Evolutionary conservation across 1,140 invertebrate species (phyloP).

Genomic region (Philotrypesis tridentata): DNA sequence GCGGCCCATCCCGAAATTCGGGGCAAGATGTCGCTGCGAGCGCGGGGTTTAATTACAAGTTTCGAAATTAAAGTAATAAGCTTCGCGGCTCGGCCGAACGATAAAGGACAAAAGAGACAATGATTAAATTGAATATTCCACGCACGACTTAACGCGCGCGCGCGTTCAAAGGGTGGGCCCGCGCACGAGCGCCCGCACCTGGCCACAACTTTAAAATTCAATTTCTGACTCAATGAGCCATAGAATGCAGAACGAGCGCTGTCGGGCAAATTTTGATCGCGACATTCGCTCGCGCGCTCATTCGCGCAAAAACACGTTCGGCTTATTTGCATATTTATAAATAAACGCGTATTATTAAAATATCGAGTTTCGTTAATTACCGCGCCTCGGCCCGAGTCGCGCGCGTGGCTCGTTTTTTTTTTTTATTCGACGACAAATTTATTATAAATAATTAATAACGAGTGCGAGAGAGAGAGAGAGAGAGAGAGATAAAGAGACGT

Average conservation of each 20-base stretch:
- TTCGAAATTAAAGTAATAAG: slow-evolving; percentile 20
- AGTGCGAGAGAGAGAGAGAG: no score
- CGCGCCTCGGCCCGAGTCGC: not conserved
- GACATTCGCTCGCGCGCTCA: not conserved
- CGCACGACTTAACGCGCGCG: slow-evolving; percentile 31
- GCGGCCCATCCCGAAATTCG: no score
- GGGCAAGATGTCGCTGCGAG: not conserved
- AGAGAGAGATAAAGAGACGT: no score
- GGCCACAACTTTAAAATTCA: slow-evolving; percentile 30
- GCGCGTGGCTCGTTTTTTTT: no score
- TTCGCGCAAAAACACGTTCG: not conserved
- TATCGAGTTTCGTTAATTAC: not conserved
- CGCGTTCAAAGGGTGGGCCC: slow-evolving; percentile 13
- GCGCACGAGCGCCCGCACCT: not conserved
- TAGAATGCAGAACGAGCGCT: slow-evolving; percentile 5
- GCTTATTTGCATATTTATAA: slow-evolving; percentile 1
- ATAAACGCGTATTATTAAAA: not conserved
- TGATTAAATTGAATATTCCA: slow-evolving; percentile 45
- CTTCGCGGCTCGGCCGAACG: not conserved
- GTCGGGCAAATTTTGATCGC: slow-evolving; percentile 18
- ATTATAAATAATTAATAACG: not conserved
- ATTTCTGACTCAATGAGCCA: slow-evolving; percentile 20
- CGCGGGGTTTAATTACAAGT: not conserved
- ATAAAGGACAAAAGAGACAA: slow-evolving; percentile 18
- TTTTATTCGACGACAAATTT: not conserved